Evolutionary conservation across 2,113 vertebrate genomes (phyloP), one percentile per base, ranked within the genome.

Genomic region (Hemibagrus wyckioides): DNA sequence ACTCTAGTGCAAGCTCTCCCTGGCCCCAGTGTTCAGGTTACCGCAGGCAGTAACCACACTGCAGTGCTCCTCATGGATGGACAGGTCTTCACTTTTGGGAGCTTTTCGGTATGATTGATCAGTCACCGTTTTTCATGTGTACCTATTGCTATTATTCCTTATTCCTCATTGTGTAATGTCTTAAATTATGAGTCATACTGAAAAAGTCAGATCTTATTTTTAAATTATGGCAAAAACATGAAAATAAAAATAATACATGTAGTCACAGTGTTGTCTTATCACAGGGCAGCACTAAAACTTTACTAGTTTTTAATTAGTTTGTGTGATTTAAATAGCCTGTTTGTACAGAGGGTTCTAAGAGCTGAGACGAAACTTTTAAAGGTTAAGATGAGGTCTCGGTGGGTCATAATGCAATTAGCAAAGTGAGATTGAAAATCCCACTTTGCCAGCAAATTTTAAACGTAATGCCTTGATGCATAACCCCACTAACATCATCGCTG

Each of bases 31-130:
- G 95, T 97, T 14, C 98, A 99, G 93, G 97, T 99, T 86, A 98
- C 97, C 57, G 98, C 98, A 82, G 98, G 98, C 90, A 99, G 98
- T 93, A 99, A 99, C 94, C 98, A 99, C 92, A 99, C 98, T n/a
- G 97, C 96, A 28, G 94, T 99, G 86, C 97, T 99, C 48, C 94
- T 99, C 92, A 94, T 96, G 95, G 98, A 99, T 90, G 98, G 97
- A 84, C 98, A 99, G 89, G 98, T 99, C 91, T 99, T 98, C 94
- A 99, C 98, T 8, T 99, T 99, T 91, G 98, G 98, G 92, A 99
- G 98, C 91, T 99, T 99, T 93, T 99, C 98, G 92, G 98, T 99
- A 96, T 96, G 97, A n/a, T 89, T 80, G 85, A 17, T 13, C 50
- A 52, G 2, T 23, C 13, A 6, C 10, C 36, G 44, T 28, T 56